Percentiles rank a stretch among this genome's conserved stretches.
phyloP scores from a whole-genome alignment of 1,140 invertebrate genomes.

The Cydia strobilella region DNA sequence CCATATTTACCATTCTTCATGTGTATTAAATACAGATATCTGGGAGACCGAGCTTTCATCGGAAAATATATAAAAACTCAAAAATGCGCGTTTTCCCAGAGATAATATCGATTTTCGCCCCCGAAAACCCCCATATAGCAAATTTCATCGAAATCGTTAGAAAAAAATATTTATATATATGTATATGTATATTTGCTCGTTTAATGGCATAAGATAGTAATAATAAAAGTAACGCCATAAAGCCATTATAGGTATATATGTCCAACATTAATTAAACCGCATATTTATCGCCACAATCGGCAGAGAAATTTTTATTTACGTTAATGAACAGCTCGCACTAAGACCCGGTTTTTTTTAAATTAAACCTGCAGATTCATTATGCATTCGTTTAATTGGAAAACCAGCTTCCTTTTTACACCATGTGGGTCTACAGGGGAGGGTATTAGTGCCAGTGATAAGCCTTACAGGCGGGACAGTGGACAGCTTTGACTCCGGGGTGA shows the following conservation, averaged over 20 bases:
- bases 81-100: too few relatives aligned
- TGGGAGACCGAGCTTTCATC: too few relatives aligned
- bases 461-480: not conserved
- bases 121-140: too few relatives aligned
- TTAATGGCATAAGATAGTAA: too few relatives aligned
- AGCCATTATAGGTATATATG: not conserved
- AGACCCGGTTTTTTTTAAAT: constrained; percentile 13
- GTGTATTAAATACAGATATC: not conserved
- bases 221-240: constrained; percentile 5
- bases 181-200: too few relatives aligned
- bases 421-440: not conserved
- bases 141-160: too few relatives aligned
- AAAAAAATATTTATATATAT: too few relatives aligned
- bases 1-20: too few relatives aligned
- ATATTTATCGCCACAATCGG: constrained; percentile 5
- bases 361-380: constrained; percentile 5
- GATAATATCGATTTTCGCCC: too few relatives aligned
- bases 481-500: not conserved
- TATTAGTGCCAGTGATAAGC: constrained; percentile 7
- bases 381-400: constrained; percentile 30
- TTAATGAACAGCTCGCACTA: constrained; percentile 5
- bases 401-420: constrained; percentile 20
- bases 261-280: constrained; percentile 7
- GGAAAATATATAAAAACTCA: too few relatives aligned
- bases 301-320: constrained; percentile 1